Conservation (phyloP, 1,140 invertebrate species). For the Steinernema khuongi region DNA sequence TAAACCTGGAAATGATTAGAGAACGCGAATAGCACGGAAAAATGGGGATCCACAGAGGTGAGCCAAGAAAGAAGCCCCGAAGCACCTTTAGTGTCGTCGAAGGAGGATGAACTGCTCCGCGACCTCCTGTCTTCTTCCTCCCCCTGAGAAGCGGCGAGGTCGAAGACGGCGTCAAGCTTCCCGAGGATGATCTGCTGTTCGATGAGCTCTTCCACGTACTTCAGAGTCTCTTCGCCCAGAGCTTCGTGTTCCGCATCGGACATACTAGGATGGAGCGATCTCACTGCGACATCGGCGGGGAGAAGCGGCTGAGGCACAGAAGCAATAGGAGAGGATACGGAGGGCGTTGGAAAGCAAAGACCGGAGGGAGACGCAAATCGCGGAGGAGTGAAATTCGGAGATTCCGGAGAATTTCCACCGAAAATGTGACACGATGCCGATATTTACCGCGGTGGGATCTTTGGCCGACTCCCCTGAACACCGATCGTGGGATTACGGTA, state of each 20-base stretch:
- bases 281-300: background rate
- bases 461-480: too few species aligned
- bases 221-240: background rate
- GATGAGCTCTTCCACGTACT: background rate
- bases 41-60: too few species aligned
- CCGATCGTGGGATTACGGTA: background rate
- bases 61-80: too few species aligned
- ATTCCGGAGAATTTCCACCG: too few species aligned
- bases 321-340: background rate
- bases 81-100: background rate
- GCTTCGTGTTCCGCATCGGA: constrained; percentile 1
- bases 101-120: background rate
- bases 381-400: constrained; percentile 3
- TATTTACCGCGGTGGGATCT: background rate
- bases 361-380: background rate
- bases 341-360: background rate
- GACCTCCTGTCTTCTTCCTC: background rate
- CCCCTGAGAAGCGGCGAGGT: background rate
- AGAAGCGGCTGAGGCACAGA: background rate
- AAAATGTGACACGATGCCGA: too few species aligned
- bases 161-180: constrained; percentile 1
- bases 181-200: background rate
- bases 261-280: background rate
- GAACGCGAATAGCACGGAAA: background rate
- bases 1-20: background rate